These are phyloP conservation scores for Centropus bengalensis DNA, from an alignment of 2,113 vertebrate species.

Conservation along the genomic window DNA sequence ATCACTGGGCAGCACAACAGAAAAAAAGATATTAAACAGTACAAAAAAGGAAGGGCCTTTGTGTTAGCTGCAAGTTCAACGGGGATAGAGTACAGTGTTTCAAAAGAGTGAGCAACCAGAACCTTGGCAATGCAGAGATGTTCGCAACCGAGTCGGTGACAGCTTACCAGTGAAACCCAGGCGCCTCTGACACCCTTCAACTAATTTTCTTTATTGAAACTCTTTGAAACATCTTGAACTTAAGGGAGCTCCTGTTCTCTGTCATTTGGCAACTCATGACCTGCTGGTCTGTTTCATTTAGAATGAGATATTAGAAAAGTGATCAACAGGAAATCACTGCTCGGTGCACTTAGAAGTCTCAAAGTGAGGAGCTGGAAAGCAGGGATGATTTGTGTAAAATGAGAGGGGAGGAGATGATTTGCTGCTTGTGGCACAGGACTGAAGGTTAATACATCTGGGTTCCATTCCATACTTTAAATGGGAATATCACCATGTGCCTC, in stretches of 20 bases:
- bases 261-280: slow-evolving; percentile 61
- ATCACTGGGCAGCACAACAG: not conserved
- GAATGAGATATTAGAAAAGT: slow-evolving; percentile 41
- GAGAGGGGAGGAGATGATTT: slow-evolving; percentile 32
- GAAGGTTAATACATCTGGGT: slow-evolving; percentile 21
- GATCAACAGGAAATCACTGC: slow-evolving; percentile 49
- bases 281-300: slow-evolving; percentile 31
- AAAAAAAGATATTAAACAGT: not conserved
- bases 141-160: slow-evolving; percentile 2
- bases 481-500: not conserved
- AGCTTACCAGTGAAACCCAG: slow-evolving; percentile 27
- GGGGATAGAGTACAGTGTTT: not conserved
- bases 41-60: not conserved
- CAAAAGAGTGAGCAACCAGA: not conserved
- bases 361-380: slow-evolving; percentile 46
- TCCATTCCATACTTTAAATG: slow-evolving; percentile 1
- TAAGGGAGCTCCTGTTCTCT: slow-evolving; percentile 41
- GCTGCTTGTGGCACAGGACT: not conserved
- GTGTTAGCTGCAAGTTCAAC: not conserved
- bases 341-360: not conserved
- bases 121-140: slow-evolving; percentile 28
- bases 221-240: slow-evolving; percentile 35
- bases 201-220: slow-evolving; percentile 52
- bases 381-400: not conserved
- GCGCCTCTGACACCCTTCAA: slow-evolving; percentile 11